phyloP scores from a whole-genome alignment of 2,888 invertebrate species.

The Anagyrus pseudococci region DNA sequence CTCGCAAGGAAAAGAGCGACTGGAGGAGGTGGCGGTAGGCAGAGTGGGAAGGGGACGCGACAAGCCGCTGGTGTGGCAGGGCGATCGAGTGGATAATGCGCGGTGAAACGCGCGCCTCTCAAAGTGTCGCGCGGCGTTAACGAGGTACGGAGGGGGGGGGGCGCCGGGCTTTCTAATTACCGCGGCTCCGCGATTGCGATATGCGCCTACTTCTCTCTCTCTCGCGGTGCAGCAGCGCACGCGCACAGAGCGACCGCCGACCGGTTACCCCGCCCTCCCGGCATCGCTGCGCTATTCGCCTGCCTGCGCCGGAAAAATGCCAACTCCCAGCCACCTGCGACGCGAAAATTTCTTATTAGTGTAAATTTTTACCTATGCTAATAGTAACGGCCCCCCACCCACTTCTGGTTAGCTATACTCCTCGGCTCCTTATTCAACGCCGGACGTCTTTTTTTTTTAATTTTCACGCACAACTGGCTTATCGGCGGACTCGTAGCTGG shows the following conservation, averaged over 20 bases:
- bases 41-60: no score
- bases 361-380: conserved; percentile 18
- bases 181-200: conserved; percentile 45
- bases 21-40: not conserved
- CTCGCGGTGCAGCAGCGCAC: no score
- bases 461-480: no score
- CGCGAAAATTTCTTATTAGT: conserved; percentile 31
- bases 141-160: conserved; percentile 40
- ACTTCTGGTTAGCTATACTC: no score
- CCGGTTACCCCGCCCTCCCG: no score
- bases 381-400: not conserved
- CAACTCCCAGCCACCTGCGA: conserved; percentile 22
- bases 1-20: not conserved
- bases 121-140: conserved; percentile 49
- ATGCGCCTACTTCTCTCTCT: conserved; percentile 5
- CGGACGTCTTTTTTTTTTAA: no score
- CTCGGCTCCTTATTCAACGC: no score
- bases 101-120: conserved; percentile 40
- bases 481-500: no score
- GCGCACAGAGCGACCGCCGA: no score
- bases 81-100: conserved; percentile 49
- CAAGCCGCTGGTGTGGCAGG: no score
- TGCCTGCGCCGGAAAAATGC: conserved; percentile 6
- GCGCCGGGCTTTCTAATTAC: conserved; percentile 57
- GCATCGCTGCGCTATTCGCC: no score